A percentile compares a stretch with the other conserved stretches of the same genome.
Evolutionary conservation across 2,113 vertebrate species (phyloP).

Genomic region (Mola mola): DNA sequence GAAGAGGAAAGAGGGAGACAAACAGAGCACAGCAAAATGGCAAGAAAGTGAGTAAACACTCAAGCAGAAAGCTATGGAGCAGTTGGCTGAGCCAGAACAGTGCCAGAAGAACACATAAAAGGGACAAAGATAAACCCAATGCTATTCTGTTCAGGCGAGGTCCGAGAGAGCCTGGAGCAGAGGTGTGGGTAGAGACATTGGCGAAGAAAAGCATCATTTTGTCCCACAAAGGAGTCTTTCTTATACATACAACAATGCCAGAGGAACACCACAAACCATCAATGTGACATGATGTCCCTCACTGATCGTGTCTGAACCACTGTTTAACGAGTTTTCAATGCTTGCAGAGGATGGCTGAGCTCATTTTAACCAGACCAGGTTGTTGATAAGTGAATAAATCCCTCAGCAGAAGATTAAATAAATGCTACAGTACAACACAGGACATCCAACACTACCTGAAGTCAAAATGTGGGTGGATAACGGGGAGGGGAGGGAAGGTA

Average conservation of each 20-base stretch:
- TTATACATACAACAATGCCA: background rate
- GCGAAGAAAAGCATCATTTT: slow-evolving; percentile 1
- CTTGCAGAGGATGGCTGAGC: background rate
- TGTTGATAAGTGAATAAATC: slow-evolving; percentile 5
- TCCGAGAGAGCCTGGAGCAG: slow-evolving; percentile 8
- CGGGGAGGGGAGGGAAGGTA: background rate
- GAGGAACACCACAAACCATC: slow-evolving; percentile 21
- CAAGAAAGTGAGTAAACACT: slow-evolving; percentile 31
- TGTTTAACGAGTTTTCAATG: slow-evolving; percentile 5
- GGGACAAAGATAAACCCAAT: slow-evolving; percentile 7
- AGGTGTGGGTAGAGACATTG: slow-evolving; percentile 1
- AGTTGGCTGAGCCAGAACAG: slow-evolving; percentile 12
- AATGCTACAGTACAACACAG: too few species aligned
- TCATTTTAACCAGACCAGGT: background rate
- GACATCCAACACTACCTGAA: background rate
- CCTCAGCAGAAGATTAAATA: too few species aligned
- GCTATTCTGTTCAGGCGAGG: slow-evolving; percentile 13
- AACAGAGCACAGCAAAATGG: slow-evolving; percentile 53
- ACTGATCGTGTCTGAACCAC: too few species aligned
- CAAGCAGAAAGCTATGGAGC: slow-evolving; percentile 14
- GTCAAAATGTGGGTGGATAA: slow-evolving; percentile 11
- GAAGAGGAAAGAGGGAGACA: slow-evolving; percentile 37
- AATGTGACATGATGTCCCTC: too few species aligned
- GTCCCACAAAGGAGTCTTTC: background rate
- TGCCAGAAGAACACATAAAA: slow-evolving; percentile 3